Evolutionary conservation across 1,140 invertebrate species (phyloP), one percentile per base, ranked within the genome.

Genomic region (Scaptomyza pallida): DNA sequence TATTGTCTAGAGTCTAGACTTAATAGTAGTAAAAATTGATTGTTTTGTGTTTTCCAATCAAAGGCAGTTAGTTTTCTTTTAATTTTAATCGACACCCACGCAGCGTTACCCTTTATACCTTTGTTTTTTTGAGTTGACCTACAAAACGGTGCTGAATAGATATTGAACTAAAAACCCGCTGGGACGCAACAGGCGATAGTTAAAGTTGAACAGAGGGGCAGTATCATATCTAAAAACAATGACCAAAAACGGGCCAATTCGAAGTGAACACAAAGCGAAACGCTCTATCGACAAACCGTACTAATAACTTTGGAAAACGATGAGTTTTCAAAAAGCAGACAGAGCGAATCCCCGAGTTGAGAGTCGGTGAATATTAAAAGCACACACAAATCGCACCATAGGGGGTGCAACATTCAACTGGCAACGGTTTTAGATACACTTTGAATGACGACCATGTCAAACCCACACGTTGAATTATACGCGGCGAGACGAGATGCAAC

Each of bases 361-460:
- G 59, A 72, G 74, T 51, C 82, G 82, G 82, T 86, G 78, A 72
- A 88, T 86, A 86, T 86, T 76, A 86, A 86, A 86, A 81, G 81
- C 82, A 88, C 78, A 88, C 78, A 88, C 81, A 88, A 81, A 75
- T 72, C 82, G 74, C 81, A 55, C 81, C 78, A 73, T 68, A 30
- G 77, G 81, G 77, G 77, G 77, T 75, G 71, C 74, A 70, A 68
- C 52, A 61, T 44, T 30, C 37, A 13, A 30, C 37, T 30, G 57
- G 60, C 56, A 45, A 59, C 30, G 15, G 51, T 40, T 64, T 51
- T n/a, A 10, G 37, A 26, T 41, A 9, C 26, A 30, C 19, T 40
- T 71, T 59, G 67, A 55, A 59, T 70, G 72, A 71, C 60, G 72
- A 64, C 72, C 72, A 74, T 64, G 67, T 78, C 37, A 59, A 81